Percentiles rank a stretch among this genome's conserved stretches.
Conservation (phyloP, 1,140 invertebrate species). For the Hylaeus anthracinus region DNA sequence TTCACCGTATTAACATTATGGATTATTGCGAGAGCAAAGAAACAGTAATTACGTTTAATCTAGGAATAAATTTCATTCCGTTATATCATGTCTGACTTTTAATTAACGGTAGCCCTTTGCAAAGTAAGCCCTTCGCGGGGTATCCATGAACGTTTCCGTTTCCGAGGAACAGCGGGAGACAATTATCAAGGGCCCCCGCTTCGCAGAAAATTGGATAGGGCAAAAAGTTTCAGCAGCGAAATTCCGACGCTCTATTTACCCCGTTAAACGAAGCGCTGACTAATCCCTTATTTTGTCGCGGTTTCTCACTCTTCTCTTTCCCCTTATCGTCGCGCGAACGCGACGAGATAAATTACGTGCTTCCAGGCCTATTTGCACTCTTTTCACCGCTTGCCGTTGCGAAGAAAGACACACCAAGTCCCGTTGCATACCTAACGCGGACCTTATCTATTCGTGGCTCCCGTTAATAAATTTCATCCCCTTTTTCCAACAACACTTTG, state of each 20-base stretch:
- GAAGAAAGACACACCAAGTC: background rate
- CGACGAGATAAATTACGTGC: constrained; percentile 27
- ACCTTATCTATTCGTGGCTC: constrained; percentile 35
- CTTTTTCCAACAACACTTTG: background rate
- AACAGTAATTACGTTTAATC: too few relatives aligned
- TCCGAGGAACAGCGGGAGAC: too few relatives aligned
- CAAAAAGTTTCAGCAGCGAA: background rate
- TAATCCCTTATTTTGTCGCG: constrained; percentile 4
- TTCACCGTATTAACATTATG: too few relatives aligned
- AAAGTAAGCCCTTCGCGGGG: too few relatives aligned
- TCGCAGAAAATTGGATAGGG: background rate
- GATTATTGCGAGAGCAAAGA: too few relatives aligned
- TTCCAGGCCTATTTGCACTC: constrained; percentile 11
- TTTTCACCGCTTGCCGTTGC: background rate
- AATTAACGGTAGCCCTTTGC: too few relatives aligned
- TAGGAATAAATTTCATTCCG: background rate
- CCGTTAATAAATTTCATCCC: constrained; percentile 34
- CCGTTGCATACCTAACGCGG: background rate
- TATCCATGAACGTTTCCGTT: too few relatives aligned
- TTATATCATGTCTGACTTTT: background rate
- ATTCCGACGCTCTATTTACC: background rate
- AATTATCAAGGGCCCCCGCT: background rate
- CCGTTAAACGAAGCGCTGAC: background rate
- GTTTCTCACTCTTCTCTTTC: background rate
- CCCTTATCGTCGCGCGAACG: constrained; percentile 2